phyloP scores from a whole-genome alignment of 2,113 vertebrate genomes.

The Otus sunia region DNA sequence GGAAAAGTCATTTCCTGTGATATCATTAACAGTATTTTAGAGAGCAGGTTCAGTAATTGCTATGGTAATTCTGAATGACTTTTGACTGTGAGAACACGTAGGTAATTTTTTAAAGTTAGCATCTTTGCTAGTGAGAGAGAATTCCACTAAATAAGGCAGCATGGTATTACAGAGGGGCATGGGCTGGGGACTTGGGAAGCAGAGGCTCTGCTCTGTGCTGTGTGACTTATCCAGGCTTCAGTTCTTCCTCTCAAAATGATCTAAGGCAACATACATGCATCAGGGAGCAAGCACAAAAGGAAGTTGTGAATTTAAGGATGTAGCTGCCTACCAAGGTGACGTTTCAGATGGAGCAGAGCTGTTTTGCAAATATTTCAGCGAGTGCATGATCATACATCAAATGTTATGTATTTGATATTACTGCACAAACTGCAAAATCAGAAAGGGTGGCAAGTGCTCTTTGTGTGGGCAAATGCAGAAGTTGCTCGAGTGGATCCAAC shows the following conservation, averaged over 20 bases:
- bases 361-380: neutral
- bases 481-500: neutral
- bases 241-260: neutral
- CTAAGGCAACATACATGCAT: neutral
- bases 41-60: slow-evolving; percentile 50
- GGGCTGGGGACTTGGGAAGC: neutral
- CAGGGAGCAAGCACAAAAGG: neutral
- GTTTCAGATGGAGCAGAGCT: neutral
- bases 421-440: neutral
- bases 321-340: neutral
- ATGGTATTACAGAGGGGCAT: neutral
- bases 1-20: slow-evolving; percentile 36
- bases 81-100: slow-evolving; percentile 1
- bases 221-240: neutral
- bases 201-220: neutral
- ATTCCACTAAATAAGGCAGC: neutral
- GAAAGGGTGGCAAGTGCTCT: neutral
- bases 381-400: neutral
- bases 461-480: neutral
- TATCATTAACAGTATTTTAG: slow-evolving; percentile 49
- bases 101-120: slow-evolving; percentile 24
- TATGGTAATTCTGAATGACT: slow-evolving; percentile 46
- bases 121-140: neutral
- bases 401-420: fast-evolving
- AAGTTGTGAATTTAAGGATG: neutral